Conservation (phyloP, 2,797 vertebrate genomes). For the Momotus momota region DNA sequence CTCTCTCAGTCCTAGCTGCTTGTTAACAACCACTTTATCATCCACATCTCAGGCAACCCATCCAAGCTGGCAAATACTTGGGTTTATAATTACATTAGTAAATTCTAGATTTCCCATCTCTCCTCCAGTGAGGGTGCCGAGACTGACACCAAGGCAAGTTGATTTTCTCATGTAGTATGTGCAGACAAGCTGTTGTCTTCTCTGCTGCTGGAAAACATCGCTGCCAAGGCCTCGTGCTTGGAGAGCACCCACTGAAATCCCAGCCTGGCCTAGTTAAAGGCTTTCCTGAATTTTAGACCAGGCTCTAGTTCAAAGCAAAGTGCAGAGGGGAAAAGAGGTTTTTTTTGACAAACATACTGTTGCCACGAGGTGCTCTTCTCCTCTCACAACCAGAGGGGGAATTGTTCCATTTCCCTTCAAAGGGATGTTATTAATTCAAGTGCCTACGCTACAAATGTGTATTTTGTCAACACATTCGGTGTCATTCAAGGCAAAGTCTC, state of each 20-base stretch:
- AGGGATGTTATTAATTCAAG: conserved; percentile 33
- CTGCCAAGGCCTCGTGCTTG: rapidly evolving
- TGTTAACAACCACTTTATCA: neutral
- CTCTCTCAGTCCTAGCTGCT: neutral
- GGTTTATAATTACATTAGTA: neutral
- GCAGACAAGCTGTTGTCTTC: neutral
- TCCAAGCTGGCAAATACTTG: neutral
- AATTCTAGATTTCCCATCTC: neutral
- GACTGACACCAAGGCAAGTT: neutral
- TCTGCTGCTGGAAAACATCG: rapidly evolving
- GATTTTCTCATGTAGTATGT: neutral
- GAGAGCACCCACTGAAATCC: neutral
- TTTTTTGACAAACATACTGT: neutral
- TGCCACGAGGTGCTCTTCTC: neutral
- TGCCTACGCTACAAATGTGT: conserved; percentile 26
- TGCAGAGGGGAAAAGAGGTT: neutral
- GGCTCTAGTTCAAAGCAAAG: neutral
- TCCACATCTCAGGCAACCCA: neutral
- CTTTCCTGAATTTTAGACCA: neutral
- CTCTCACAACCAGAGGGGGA: neutral
- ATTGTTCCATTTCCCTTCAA: neutral
- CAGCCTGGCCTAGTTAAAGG: rapidly evolving
- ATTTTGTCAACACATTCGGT: neutral
- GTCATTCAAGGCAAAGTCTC: neutral
- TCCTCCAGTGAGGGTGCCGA: neutral